phyloP scores from a whole-genome alignment of 2,888 invertebrate species.

The Cinara cedri region DNA sequence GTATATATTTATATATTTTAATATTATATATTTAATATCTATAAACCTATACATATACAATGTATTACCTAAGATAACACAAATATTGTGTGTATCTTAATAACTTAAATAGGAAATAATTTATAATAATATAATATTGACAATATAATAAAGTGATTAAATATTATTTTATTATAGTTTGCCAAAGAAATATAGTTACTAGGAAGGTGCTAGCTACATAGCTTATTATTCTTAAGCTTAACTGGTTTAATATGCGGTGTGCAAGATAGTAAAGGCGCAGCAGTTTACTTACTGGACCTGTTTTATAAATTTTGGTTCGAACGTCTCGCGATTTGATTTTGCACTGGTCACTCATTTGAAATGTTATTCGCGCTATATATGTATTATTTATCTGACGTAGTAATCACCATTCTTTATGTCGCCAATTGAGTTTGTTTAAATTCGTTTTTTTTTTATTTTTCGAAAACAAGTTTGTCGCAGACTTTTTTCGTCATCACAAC shows the following conservation, averaged over 20 bases:
- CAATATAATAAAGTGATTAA: conserved; percentile 5
- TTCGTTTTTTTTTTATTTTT: conserved; percentile 11
- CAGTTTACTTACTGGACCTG: conserved; percentile 45
- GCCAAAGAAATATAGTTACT: conserved; percentile 10
- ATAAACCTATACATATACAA: neutral
- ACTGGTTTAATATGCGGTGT: conserved; percentile 27
- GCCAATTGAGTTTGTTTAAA: conserved; percentile 16
- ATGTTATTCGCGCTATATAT: conserved; percentile 1
- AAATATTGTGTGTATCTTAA: neutral
- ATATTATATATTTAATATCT: neutral
- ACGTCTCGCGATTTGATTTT: conserved; percentile 11
- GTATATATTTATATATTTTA: neutral
- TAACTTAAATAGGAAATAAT: too few relatives aligned
- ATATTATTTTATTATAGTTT: conserved; percentile 27
- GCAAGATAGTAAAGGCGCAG: conserved; percentile 11
- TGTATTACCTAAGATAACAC: neutral
- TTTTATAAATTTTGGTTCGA: conserved; percentile 29
- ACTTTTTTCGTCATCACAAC: conserved; percentile 14
- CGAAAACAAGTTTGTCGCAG: conserved; percentile 17
- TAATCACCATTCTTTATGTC: conserved; percentile 18
- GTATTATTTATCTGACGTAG: conserved; percentile 31
- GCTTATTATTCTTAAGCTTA: conserved; percentile 15
- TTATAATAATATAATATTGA: conserved; percentile 10
- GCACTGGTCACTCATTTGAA: conserved; percentile 2
- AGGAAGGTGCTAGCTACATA: too few relatives aligned